Evolutionary conservation across 2,113 vertebrate genomes (phyloP), one percentile per base, ranked within the genome.

Genomic region (Pogonocichla stellata): DNA sequence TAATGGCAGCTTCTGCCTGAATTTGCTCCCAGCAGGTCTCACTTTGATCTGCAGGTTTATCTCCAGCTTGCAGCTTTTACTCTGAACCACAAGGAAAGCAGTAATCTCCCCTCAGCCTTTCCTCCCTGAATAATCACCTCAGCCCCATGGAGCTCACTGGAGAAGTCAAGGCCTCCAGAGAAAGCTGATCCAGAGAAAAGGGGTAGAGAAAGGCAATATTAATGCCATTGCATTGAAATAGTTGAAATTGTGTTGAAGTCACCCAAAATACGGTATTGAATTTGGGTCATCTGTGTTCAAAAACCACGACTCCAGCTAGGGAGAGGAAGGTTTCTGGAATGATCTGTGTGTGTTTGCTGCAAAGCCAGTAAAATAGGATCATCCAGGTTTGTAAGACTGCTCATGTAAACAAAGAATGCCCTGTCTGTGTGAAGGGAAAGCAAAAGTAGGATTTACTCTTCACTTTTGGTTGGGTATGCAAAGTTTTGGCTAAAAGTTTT

Each of bases 41-140:
- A 5, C 1, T 74, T 77, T 85, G 72, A 75, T 60, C 54, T 42
- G 20, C 40, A 50, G 56, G 8, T 80, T 95, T 88, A 85, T 56
- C 70, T 95, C 51, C 64, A 86, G 61, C 57, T 62, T 34, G 51
- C 80, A 80, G 82, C 26, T 69, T 72, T 85, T 71, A 26, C 73
- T 69, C 62, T 25, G 19, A 83, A 33, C 19, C 77, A 60, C 34
- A 38, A 88, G 86, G 78, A 90, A 51, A 79, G 23, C 10, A 77
- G 28, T 5, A 47, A 80, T 36, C 25, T 43, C 40, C 51, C 36
- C 71, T 34, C 51, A 64, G 36, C 26, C 28, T 70, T 57, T 65
- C 34, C 57, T 70, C 45, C 38, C 79, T 48, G 2, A 14, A 11
- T 5, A 10, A 56, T 65, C 82, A 51, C 33, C 9, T 26, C 48